Evolutionary conservation across 2,888 invertebrate genomes (phyloP), one percentile per base, ranked within the genome.

Genomic region (Tachystola acroxantha): DNA sequence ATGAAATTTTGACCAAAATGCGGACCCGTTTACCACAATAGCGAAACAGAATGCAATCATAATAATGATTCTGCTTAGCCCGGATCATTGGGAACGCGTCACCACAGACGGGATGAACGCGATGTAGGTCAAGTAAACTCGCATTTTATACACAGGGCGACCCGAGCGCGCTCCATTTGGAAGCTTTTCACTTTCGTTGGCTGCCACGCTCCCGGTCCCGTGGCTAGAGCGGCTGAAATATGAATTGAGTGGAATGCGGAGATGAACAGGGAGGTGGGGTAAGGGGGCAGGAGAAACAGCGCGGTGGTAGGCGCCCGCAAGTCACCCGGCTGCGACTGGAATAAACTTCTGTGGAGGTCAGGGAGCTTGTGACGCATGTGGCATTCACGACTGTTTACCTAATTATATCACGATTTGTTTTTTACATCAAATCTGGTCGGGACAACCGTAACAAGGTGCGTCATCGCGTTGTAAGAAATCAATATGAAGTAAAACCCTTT

Each of bases 301-400:
- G 40, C 26, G 40, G 38, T 28, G 43, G 40, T 37, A 40, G 31
- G 39, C 34, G 16, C 3, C 3, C 16, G 34, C 37, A 33, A 37
- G 37, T 39, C 43, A 44, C 29, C 41, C 33, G 39, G 36, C 50
- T 38, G 40, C 45, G 46, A 39, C 42, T 46, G 46, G 46, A 46
- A 47, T 43, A 44, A 51, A 45, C 44, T 37, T 20, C 36, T 37
- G 44, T 48, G 47, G 48, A 57, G 55, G 57, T 57, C 57, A 55
- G 48, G 48, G 48, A 46, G 45, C 45, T 42, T 43, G 35, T 53
- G 54, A 54, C 49, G 53, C 49, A 46, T 46, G 30, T 4, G 3
- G 16, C 16, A 45, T 46, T 46, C 45, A 46, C 42, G 49, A 46
- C 34, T 45, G 37, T 42, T 43, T 46, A 41, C 46, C 45, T 45